A percentile compares a stretch with the other conserved stretches of the same genome.
Evolutionary conservation across 2,797 vertebrate species (phyloP).

Genomic region (Steatocranus sp.): DNA sequence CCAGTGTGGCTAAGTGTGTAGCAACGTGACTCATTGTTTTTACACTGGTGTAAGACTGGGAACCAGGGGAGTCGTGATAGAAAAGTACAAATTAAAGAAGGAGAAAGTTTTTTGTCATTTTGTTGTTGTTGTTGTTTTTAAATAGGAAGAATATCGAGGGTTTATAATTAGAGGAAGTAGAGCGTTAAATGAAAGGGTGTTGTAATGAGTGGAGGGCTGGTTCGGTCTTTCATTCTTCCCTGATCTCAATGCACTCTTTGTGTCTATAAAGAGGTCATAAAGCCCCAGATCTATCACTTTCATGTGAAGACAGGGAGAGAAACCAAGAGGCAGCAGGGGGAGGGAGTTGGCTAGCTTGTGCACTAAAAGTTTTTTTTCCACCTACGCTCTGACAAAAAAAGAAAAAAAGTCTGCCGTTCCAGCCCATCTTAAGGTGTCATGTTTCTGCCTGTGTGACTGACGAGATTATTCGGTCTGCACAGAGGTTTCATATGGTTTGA

Average conservation of each 20-base stretch:
- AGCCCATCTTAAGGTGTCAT: slow-evolving; percentile 51
- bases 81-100: neutral
- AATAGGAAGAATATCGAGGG: neutral
- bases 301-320: slow-evolving; percentile 55
- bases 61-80: neutral
- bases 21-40: slow-evolving; percentile 18
- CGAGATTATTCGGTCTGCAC: slow-evolving; percentile 53
- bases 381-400: slow-evolving; percentile 23
- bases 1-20: slow-evolving; percentile 16
- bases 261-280: slow-evolving; percentile 69
- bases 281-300: slow-evolving; percentile 71
- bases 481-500: slow-evolving; percentile 42
- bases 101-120: neutral
- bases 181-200: slow-evolving; percentile 34
- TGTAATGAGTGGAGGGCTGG: slow-evolving; percentile 50
- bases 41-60: neutral
- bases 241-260: slow-evolving; percentile 68
- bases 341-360: slow-evolving; percentile 1
- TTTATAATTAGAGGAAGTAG: slow-evolving; percentile 25
- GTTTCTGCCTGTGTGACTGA: slow-evolving; percentile 63
- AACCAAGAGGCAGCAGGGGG: slow-evolving; percentile 10
- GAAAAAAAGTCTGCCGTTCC: slow-evolving; percentile 16
- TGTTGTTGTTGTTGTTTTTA: neutral
- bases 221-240: slow-evolving; percentile 40
- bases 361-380: slow-evolving; percentile 53